phyloP scores from a whole-genome alignment of 2,797 vertebrate species.

The Potorous gilbertii region DNA sequence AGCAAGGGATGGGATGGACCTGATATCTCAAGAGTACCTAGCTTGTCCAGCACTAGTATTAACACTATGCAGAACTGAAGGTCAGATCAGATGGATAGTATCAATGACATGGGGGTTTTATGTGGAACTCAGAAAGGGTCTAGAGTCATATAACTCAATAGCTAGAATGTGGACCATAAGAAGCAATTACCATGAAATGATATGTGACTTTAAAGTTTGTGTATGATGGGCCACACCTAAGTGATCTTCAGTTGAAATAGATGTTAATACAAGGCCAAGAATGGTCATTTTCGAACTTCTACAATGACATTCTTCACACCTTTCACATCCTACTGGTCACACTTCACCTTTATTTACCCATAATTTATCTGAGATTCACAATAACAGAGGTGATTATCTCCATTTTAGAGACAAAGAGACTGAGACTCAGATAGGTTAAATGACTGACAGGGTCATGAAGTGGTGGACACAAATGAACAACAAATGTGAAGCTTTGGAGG shows the following conservation, averaged over 20 bases:
- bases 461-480: too few species aligned
- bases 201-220: not conserved
- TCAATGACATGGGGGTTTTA: not conserved
- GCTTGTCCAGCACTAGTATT: not conserved
- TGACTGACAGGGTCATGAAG: too few species aligned
- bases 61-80: constrained; percentile 27
- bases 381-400: not conserved
- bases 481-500: too few species aligned
- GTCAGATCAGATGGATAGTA: not conserved
- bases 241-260: not conserved
- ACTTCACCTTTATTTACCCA: not conserved
- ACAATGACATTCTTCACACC: not conserved
- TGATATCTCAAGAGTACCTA: not conserved
- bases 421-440: not conserved
- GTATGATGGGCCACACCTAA: not conserved
- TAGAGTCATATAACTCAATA: not conserved
- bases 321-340: not conserved
- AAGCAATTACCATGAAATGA: not conserved
- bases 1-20: not conserved
- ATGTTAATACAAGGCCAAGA: not conserved
- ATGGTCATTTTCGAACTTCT: not conserved
- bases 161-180: not conserved
- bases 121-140: not conserved
- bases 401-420: not conserved
- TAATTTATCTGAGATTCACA: not conserved